Percentiles rank a stretch among this genome's conserved stretches.
Conservation (phyloP, 2,797 vertebrate species). For the Bradypus variegatus region DNA sequence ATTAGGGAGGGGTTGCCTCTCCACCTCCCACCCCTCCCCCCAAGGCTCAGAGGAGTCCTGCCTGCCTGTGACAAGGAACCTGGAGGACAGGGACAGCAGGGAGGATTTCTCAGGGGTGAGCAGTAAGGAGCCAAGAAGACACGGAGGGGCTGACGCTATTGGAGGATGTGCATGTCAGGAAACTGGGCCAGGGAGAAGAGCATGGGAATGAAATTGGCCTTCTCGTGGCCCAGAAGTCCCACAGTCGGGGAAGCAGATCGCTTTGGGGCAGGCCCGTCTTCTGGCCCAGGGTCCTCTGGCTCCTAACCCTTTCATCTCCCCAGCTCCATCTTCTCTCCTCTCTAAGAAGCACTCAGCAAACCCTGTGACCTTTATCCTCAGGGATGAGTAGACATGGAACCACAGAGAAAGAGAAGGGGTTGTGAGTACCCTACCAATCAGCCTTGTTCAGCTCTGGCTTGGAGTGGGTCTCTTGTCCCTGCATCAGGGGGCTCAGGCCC, state of each 20-base stretch:
- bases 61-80: not conserved
- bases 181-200: not conserved
- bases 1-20: not conserved
- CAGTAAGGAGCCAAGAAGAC: not conserved
- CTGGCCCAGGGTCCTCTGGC: not conserved
- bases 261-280: not conserved
- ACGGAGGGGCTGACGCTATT: not conserved
- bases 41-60: not conserved
- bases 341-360: not conserved
- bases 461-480: not conserved
- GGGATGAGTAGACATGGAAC: not conserved
- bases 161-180: not conserved
- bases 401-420: not conserved
- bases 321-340: not conserved
- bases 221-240: not conserved
- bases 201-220: not conserved
- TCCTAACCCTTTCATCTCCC: not conserved
- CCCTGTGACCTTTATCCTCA: not conserved
- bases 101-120: not conserved
- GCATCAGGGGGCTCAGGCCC: not conserved
- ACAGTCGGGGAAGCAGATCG: not conserved
- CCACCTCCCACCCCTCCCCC: not conserved
- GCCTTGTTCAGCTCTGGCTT: not conserved
- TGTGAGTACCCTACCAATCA: not conserved
- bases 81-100: too few relatives aligned